These are phyloP conservation scores for Dasyurus viverrinus DNA, from an alignment of 2,113 vertebrate genomes.

Conservation along the genomic window DNA sequence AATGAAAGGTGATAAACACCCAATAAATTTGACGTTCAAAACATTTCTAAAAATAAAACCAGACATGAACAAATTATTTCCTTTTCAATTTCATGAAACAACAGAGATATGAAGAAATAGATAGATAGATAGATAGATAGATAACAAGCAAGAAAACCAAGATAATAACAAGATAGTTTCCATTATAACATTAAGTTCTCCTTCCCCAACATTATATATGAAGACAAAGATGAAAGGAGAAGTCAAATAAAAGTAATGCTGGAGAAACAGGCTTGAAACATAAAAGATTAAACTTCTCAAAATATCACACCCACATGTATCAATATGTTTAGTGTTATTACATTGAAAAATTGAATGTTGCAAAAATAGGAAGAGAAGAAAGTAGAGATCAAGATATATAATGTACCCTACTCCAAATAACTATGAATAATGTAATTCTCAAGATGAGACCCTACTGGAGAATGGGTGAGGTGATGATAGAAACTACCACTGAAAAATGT, in stretches of 20 bases:
- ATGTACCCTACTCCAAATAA: not conserved
- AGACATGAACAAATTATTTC: too few species aligned
- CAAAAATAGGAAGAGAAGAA: not conserved
- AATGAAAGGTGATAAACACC: too few species aligned
- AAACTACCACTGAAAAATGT: not conserved
- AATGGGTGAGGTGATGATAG: not conserved
- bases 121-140: too few species aligned
- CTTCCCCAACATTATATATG: not conserved
- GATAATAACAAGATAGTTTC: not conserved
- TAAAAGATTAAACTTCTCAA: not conserved
- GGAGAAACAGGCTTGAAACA: not conserved
- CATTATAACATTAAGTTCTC: not conserved
- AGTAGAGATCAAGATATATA: not conserved
- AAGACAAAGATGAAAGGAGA: not conserved
- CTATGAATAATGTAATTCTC: not conserved
- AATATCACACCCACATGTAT: not conserved
- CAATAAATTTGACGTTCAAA: too few species aligned
- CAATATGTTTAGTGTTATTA: not conserved
- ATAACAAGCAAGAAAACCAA: too few species aligned
- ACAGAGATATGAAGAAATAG: too few species aligned
- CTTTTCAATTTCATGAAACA: too few species aligned
- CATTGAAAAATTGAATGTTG: not conserved
- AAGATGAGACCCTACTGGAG: not conserved
- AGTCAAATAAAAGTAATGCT: not conserved
- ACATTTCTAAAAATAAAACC: too few species aligned